Evolutionary conservation across 2,113 vertebrate genomes (phyloP), one percentile per base, ranked within the genome.

Genomic region (Bostrychus sinensis): DNA sequence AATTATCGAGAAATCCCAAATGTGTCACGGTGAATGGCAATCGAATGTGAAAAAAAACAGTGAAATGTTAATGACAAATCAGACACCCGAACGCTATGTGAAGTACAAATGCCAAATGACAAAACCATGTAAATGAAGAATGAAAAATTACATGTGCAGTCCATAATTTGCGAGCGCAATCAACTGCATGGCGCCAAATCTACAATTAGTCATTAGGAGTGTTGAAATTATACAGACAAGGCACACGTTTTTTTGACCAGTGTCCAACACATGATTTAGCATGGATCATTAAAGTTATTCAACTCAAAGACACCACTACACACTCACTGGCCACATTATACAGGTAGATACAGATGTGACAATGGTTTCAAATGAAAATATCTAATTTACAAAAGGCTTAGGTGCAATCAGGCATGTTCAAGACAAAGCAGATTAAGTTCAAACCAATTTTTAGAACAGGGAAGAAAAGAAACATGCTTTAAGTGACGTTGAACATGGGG

Each of bases 61-160:
- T 19, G 39, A 72, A 11, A 30, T 17, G 19, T 65, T 69, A 70
- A 61, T 68, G 19, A 72, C 8, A 72, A 39, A 62, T 59, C 7
- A 53, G 26, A 3, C 19, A 13, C 30, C 38, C 4, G 61, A 63
- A 53, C 32, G 8, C 3, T 5, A 5, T 1, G 37, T 5, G 17
- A 55, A 42, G 41, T 25, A 28, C 0, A 16, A 63, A 66, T 10
- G 22, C 38, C 25, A 36, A n/a, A n/a, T 41, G 8, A 56, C 0
- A 12, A 36, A 36, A 37, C 45, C 5, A 53, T 23, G 26, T 11
- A 43, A 60, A 70, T 54, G 38, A 36, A 14, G 13, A 60, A 17
- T 16, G 3, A 20, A 58, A 36, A 11, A 25, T 38, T 22, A 11
- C 7, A 17, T 48, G 7, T 61, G 20, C 12, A 63, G 12, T 14